A percentile compares a stretch with the other conserved stretches of the same genome.
phyloP scores from a whole-genome alignment of 30 jellyfish, hydroid and myxozoan species.

The Aurelia aurita region DNA sequence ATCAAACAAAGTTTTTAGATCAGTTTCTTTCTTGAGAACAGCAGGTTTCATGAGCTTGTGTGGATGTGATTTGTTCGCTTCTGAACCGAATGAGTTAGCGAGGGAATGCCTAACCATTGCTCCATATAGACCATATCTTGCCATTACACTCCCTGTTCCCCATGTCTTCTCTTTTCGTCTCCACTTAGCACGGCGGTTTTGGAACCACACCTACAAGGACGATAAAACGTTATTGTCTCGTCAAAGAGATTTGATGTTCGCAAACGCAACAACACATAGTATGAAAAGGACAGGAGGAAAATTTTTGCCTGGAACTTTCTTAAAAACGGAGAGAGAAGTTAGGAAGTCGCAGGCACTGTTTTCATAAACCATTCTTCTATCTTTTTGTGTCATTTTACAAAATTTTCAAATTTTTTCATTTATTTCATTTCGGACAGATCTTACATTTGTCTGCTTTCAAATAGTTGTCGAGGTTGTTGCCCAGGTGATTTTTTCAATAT shows the following conservation, averaged over 20 bases:
- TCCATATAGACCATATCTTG: conserved; percentile 95
- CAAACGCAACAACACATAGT: too few relatives aligned
- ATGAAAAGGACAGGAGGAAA: too few relatives aligned
- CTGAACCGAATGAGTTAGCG: conserved; percentile 57
- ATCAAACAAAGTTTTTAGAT: not conserved
- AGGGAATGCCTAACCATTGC: conserved; percentile 97
- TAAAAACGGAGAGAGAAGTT: too few relatives aligned
- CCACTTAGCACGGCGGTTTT: conserved; percentile 99
- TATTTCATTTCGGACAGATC: too few relatives aligned
- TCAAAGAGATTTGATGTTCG: not conserved
- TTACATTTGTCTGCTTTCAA: too few relatives aligned
- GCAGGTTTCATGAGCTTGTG: conserved; percentile 25
- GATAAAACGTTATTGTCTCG: not conserved
- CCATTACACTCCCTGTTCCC: conserved; percentile 98
- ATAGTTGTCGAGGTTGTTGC: too few relatives aligned
- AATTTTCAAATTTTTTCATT: too few relatives aligned
- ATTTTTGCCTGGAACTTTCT: too few relatives aligned
- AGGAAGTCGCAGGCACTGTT: too few relatives aligned
- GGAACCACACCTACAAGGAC: conserved; percentile 92
- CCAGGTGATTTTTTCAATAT: too few relatives aligned
- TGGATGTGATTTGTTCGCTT: conserved; percentile 18
- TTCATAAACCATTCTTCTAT: too few relatives aligned
- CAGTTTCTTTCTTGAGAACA: conserved; percentile 8
- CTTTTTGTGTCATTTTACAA: too few relatives aligned
- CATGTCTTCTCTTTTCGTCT: conserved; percentile 96